phyloP scores from a whole-genome alignment of 37 sponge, comb jelly and placozoan genomes.

The Beroe forskalii region DNA sequence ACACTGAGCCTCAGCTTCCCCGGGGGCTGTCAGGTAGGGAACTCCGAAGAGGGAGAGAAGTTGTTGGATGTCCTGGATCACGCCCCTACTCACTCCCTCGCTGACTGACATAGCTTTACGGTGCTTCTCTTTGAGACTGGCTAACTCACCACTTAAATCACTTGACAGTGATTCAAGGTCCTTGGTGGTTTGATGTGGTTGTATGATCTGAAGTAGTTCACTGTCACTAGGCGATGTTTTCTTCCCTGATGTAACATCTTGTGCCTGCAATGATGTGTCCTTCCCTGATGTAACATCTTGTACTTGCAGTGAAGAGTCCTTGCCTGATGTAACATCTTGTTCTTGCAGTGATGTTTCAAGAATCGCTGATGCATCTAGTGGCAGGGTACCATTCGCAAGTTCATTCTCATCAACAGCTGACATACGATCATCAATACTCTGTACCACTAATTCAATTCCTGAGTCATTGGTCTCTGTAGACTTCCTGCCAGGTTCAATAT shows the following conservation, averaged over 20 bases:
- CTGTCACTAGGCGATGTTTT: neutral
- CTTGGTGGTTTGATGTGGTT: neutral
- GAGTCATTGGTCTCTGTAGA: neutral
- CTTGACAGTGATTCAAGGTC: neutral
- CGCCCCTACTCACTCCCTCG: constrained; percentile 18
- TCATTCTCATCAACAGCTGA: neutral
- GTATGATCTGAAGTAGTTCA: neutral
- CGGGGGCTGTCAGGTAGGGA: constrained; percentile 84
- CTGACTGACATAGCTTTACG: neutral
- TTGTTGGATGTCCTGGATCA: constrained; percentile 70
- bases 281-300: neutral
- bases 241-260: neutral
- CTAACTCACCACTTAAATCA: constrained; percentile 6
- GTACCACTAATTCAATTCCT: neutral
- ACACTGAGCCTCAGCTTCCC: constrained; percentile 99
- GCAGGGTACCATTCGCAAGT: neutral
- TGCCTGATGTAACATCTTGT: neutral
- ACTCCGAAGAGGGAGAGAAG: constrained; percentile 87
- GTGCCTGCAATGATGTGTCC: neutral
- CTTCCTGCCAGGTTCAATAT: neutral
- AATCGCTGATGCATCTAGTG: too few relatives aligned
- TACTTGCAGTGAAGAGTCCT: too few relatives aligned
- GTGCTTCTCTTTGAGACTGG: neutral
- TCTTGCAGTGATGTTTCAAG: too few relatives aligned
- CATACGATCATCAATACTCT: neutral